phyloP scores from a whole-genome alignment of 2,797 vertebrate species.

The Hipposideros larvatus region DNA sequence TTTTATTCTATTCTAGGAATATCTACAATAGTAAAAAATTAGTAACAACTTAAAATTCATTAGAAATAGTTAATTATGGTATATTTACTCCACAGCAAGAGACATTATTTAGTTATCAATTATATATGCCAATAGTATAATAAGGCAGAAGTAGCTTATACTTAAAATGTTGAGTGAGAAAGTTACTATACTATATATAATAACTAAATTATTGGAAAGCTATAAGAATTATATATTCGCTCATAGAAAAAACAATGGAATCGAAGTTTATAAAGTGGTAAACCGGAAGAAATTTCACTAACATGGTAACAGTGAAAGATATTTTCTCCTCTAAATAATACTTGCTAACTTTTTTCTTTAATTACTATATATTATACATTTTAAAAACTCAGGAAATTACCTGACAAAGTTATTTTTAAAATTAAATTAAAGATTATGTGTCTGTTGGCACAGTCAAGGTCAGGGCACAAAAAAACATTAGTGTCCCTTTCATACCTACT shows the following conservation, averaged over 20 bases:
- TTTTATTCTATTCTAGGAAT: constrained; percentile 45
- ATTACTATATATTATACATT: neutral
- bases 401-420: neutral
- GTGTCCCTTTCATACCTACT: neutral
- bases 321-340: neutral
- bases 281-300: neutral
- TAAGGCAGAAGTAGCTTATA: neutral
- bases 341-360: neutral
- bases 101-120: neutral
- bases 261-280: neutral
- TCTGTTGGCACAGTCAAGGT: constrained; percentile 22
- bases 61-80: neutral
- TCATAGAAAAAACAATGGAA: neutral
- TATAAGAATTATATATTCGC: neutral
- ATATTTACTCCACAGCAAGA: neutral
- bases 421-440: neutral
- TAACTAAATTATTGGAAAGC: neutral
- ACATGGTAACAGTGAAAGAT: neutral
- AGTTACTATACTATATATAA: neutral
- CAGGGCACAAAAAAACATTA: neutral
- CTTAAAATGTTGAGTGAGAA: neutral
- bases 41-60: neutral
- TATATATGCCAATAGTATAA: neutral
- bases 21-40: neutral
- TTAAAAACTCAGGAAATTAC: neutral